phyloP scores from a whole-genome alignment of 1,140 invertebrate species.

The Drosophila aff. region DNA sequence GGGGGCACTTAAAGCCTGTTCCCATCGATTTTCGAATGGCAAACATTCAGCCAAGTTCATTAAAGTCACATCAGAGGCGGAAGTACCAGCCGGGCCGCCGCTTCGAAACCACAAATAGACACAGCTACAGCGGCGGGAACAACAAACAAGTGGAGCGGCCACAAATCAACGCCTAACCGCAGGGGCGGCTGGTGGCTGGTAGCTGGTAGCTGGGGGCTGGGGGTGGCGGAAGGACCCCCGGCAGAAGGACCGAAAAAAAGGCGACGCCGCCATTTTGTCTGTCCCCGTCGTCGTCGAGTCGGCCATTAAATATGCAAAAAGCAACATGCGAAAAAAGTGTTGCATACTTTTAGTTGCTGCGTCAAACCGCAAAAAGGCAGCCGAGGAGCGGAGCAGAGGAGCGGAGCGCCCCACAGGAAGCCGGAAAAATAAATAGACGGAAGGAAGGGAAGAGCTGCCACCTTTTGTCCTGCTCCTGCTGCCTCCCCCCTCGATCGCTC shows the following conservation, averaged over 20 bases:
- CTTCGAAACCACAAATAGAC: slow-evolving; percentile 71
- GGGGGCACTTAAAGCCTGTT: slow-evolving; percentile 54
- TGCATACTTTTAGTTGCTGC: slow-evolving; percentile 82
- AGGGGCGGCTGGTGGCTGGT: slow-evolving; percentile 9
- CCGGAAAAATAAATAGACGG: slow-evolving; percentile 78
- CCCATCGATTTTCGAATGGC: slow-evolving; percentile 68
- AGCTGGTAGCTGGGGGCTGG: not conserved
- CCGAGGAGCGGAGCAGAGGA: slow-evolving; percentile 14
- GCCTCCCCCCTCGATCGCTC: no score
- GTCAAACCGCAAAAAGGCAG: slow-evolving; percentile 80
- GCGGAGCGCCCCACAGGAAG: slow-evolving; percentile 59
- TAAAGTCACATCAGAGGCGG: slow-evolving; percentile 76
- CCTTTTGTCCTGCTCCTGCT: slow-evolving; percentile 5
- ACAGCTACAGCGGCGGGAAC: slow-evolving; percentile 48
- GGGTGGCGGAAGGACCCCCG: not conserved
- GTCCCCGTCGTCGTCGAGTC: slow-evolving; percentile 37
- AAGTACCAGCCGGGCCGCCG: slow-evolving; percentile 11
- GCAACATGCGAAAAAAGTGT: slow-evolving; percentile 81
- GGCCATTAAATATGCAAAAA: slow-evolving; percentile 81
- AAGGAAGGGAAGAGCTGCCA: slow-evolving; percentile 3
- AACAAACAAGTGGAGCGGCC: slow-evolving; percentile 62
- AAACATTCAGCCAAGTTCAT: slow-evolving; percentile 63
- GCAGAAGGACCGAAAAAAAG: slow-evolving; percentile 21
- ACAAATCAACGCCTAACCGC: slow-evolving; percentile 82
- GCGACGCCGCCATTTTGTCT: slow-evolving; percentile 75